phyloP scores from a whole-genome alignment of 2,888 invertebrate species.

The Hipparchia semele region DNA sequence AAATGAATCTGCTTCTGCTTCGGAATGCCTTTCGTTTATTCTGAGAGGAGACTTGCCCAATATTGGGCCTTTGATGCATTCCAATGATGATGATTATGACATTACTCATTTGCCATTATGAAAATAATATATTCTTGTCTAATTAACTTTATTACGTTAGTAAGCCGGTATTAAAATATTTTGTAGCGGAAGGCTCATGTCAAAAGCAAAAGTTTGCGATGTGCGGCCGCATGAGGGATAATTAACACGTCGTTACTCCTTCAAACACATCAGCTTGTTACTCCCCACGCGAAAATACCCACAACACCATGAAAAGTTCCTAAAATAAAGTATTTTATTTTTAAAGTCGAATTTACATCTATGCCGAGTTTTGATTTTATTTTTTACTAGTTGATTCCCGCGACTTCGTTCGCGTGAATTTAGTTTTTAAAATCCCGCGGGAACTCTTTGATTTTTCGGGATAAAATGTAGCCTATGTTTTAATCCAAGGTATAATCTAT shows the following conservation, averaged over 20 bases:
- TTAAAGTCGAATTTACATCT: background rate
- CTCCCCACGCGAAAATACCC: background rate
- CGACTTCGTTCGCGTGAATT: no score
- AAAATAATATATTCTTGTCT: background rate
- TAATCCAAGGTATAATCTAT: no score
- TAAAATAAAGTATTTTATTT: background rate
- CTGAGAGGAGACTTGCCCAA: no score
- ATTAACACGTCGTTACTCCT: slow-evolving; percentile 10
- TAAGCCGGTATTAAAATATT: background rate
- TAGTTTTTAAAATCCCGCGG: no score
- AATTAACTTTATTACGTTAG: background rate
- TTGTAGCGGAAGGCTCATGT: slow-evolving; percentile 6
- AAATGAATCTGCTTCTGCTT: no score
- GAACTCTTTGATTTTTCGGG: no score
- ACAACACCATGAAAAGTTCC: background rate
- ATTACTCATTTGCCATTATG: background rate
- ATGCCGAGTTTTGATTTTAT: background rate
- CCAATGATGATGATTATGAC: no score
- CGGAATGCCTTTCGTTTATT: no score
- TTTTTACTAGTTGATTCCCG: background rate
- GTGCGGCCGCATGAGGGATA: slow-evolving; percentile 13
- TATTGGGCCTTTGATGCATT: no score
- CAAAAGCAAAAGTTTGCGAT: slow-evolving; percentile 36
- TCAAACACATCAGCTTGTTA: slow-evolving; percentile 1
- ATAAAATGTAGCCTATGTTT: no score